Conservation (phyloP, 2,113 vertebrate genomes). For the Proteles cristata region DNA sequence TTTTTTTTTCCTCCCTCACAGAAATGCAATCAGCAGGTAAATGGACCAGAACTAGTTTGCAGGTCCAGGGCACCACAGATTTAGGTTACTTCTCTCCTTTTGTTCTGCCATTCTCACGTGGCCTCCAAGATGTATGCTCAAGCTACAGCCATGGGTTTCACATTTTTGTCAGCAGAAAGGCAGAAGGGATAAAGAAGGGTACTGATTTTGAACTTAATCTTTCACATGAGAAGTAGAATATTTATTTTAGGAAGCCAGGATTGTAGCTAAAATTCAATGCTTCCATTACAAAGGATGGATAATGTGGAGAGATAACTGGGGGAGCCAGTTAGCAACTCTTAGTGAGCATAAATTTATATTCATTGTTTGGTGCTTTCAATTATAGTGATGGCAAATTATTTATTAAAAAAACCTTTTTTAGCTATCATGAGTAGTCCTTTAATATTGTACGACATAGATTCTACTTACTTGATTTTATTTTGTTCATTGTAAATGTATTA, state of each 20-base stretch:
- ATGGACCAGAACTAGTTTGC: neutral
- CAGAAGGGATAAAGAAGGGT: neutral
- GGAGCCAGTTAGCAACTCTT: neutral
- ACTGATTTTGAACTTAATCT: conserved; percentile 16
- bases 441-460: neutral
- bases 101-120: neutral
- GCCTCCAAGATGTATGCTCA: neutral
- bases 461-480: conserved; percentile 48
- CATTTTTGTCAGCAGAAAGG: neutral
- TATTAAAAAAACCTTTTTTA: neutral
- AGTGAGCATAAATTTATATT: neutral
- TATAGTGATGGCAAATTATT: neutral
- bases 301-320: neutral
- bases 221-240: neutral
- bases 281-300: neutral
- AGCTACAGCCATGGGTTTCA: neutral
- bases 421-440: neutral
- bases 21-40: neutral
- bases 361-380: neutral
- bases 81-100: neutral
- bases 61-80: neutral
- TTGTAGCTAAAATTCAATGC: neutral
- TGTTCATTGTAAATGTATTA: conserved; percentile 25
- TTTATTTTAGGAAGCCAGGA: neutral
- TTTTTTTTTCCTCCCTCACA: neutral